Base-by-base conservation (phyloP, 2,888 invertebrate species). In the Sclerodermus sp. region DNA sequence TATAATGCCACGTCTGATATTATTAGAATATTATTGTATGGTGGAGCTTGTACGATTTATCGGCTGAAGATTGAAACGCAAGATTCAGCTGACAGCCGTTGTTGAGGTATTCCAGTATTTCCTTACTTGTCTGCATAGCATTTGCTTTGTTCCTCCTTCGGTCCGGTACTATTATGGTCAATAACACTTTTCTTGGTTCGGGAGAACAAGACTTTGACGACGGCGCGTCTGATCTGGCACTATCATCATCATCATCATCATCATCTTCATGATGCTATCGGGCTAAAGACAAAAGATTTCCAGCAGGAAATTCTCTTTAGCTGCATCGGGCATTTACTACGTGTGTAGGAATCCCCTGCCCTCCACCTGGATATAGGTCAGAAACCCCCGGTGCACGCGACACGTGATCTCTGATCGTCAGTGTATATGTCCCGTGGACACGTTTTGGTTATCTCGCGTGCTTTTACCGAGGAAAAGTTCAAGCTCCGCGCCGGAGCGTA, bases 141-240 rank as follows among this genome's bases (percentile, higher is more conserved):
- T 43, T 52, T 39, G 38, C 45, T 54, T 54, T 54, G 54, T 54
- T 48, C 43, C 40, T 30, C 40, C 47, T 45, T 23, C 32, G 17
- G 23, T 23, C 15, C 9, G 40, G 32, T 32, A 30, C 14, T 39
- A 47, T 45, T 49, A 50, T 42, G 45, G 52, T 47, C 55, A 44
- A 45, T 39, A 43, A 50, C 39, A 41, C 32, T 30, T 55, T 51
- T 43, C 45, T 44, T 13, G 30, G 40, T 15, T 29, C 31, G 39
- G 42, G 50, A 34, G 53, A 58, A 45, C 53, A 44, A 42, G 54
- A 31, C 17, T 30, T 53, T 45, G 38, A 29, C 18, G 42, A 45
- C 38, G 54, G 45, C 48, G 51, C 52, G 37, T 45, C 52, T 57
- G 53, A 57, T 51, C 53, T 45, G 55, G 49, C 53, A 54, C 55